Evolutionary conservation across 2,113 vertebrate species (phyloP).

Genomic region (Eolophus roseicapilla): DNA sequence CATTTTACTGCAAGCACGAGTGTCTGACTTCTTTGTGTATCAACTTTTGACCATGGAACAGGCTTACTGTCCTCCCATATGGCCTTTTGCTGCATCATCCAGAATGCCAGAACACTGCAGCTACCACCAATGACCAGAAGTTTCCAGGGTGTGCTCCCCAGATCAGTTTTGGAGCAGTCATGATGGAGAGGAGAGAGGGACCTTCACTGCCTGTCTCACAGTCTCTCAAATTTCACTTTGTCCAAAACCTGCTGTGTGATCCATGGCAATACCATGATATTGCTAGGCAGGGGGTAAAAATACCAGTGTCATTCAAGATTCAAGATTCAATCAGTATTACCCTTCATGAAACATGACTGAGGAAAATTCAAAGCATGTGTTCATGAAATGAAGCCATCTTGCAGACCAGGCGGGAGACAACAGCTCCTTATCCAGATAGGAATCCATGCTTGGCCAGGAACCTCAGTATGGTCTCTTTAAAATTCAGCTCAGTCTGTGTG

Average conservation of each 20-base stretch:
- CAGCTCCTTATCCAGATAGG: background rate
- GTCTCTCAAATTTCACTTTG: background rate
- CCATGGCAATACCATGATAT: background rate
- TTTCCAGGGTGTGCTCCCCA: background rate
- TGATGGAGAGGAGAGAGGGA: background rate
- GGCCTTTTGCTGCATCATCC: background rate
- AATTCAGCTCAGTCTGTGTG: background rate
- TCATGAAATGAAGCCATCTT: background rate
- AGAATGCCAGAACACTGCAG: background rate
- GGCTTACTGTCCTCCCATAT: background rate
- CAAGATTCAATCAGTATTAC: background rate
- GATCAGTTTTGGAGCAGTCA: background rate
- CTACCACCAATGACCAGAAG: background rate
- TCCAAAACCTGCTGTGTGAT: background rate
- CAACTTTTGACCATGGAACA: rapidly evolving
- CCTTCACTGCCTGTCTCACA: background rate
- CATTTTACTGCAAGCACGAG: background rate
- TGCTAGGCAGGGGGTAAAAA: background rate
- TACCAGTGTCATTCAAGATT: background rate
- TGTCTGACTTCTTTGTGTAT: background rate
- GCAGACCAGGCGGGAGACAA: background rate
- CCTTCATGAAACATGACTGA: background rate
- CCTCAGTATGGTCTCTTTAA: background rate
- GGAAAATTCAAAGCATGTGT: background rate
- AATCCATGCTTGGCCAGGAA: background rate